Conservation (phyloP, 1,140 invertebrate species). For the Mamestra configurata region DNA sequence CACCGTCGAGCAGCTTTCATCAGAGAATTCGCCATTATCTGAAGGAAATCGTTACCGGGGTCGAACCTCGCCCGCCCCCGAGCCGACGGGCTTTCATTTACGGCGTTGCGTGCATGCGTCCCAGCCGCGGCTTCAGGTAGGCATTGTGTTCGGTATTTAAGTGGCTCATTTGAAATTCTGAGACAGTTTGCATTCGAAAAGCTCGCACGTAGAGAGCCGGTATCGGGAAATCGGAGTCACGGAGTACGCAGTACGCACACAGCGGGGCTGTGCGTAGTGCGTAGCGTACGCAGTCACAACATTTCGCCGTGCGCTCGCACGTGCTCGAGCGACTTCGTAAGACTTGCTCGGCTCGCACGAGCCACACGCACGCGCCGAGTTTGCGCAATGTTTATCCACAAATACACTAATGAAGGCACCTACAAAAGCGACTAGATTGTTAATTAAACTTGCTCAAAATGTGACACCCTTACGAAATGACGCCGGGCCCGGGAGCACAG, state of each 20-base stretch:
- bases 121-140: slow-evolving; percentile 83
- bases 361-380: slow-evolving; percentile 67
- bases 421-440: slow-evolving; percentile 87
- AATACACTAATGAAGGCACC: slow-evolving; percentile 88
- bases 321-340: slow-evolving; percentile 56
- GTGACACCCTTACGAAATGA: slow-evolving; percentile 87
- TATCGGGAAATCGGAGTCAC: slow-evolving; percentile 76
- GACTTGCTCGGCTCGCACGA: slow-evolving; percentile 55
- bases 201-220: slow-evolving; percentile 76
- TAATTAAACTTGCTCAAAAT: slow-evolving; percentile 88
- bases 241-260: slow-evolving; percentile 62
- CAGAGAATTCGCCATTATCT: slow-evolving; percentile 87
- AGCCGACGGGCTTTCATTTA: slow-evolving; percentile 82
- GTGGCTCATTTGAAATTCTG: slow-evolving; percentile 87
- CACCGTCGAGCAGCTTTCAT: slow-evolving; percentile 84
- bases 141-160: slow-evolving; percentile 86
- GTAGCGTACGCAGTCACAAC: slow-evolving; percentile 54
- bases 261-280: slow-evolving; percentile 37
- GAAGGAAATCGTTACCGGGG: slow-evolving; percentile 86
- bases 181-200: slow-evolving; percentile 85
- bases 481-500: slow-evolving; percentile 78
- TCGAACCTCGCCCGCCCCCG: slow-evolving; percentile 79
- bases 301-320: slow-evolving; percentile 51
- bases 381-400: slow-evolving; percentile 86
- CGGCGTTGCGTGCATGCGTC: slow-evolving; percentile 85